A percentile compares a stretch with the other conserved stretches of the same genome.
Evolutionary conservation across 2,797 vertebrate species (phyloP).

Genomic region (Phalloptychus januarius): DNA sequence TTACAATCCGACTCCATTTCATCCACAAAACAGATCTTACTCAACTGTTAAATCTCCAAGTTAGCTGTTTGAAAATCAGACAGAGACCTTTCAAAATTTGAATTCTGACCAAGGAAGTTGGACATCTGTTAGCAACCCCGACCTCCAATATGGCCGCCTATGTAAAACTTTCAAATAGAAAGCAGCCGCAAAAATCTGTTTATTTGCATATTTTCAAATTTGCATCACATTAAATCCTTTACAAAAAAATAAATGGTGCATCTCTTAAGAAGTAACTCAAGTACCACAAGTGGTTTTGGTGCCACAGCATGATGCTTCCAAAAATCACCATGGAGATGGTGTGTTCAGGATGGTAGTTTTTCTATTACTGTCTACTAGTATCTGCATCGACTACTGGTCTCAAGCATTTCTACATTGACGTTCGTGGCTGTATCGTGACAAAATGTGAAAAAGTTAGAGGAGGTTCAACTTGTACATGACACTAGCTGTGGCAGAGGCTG

Average conservation of each 20-base stretch:
- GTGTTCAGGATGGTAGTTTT: not conserved
- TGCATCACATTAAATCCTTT: not conserved
- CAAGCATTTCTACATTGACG: not conserved
- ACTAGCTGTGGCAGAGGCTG: constrained; percentile 9
- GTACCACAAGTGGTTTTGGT: not conserved
- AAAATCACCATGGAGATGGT: not conserved
- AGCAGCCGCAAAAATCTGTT: not conserved
- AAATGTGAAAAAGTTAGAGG: not conserved
- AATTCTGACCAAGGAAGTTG: not conserved
- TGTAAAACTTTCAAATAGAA: not conserved
- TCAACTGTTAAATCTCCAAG: not conserved
- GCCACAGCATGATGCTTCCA: not conserved
- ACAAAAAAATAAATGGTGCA: not conserved
- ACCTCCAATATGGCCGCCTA: not conserved
- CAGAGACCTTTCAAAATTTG: not conserved
- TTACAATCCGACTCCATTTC: not conserved
- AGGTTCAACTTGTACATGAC: not conserved
- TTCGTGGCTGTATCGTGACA: not conserved
- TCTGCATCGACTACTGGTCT: not conserved
- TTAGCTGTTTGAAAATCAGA: not conserved
- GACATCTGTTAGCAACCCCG: not conserved
- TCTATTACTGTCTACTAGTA: no score
- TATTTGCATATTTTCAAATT: not conserved
- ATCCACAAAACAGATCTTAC: not conserved
- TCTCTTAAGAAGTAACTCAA: not conserved